Base-by-base conservation (phyloP, 2,113 vertebrate species). In the Scatophagus argus region DNA sequence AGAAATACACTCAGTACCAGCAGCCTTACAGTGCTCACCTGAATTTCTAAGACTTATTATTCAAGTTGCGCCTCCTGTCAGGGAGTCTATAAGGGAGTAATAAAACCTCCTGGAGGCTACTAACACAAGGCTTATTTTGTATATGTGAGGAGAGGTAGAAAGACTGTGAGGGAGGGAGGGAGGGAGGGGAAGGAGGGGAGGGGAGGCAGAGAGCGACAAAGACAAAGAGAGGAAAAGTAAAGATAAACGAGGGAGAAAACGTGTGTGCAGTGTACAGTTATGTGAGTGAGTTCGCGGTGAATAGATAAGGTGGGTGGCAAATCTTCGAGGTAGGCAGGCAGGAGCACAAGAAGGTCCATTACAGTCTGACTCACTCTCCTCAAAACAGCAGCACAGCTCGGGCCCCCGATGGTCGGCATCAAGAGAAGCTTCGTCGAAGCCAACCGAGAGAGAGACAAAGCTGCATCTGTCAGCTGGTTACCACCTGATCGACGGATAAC, bases 301-400 rank as follows among this genome's bases (percentile, higher is more conserved):
- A 86, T 54, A 85, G 70, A 81, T 84, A 38, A 85, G 78, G 91
- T 91, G 90, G 90, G 91, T 73, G 88, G 82, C 82, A 68, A 81
- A 90, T 90, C 86, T 89, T 85, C 66, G 74, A 87, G 78, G 85
- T 88, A 74, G 87, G 87, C 83, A 89, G 87, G 83, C 87, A 73
- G 84, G 83, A 81, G 88, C 84, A 83, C 77, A 68, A 89, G 90
- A 81, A 86, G 82, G 79, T 83, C 86, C 72, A 79, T 84, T 82
- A 84, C 69, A 61, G 81, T 75, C 85, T 89, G 85, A 90, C 86
- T 90, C 87, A 88, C 74, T 74, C 88, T 84, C 75, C 84, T 91
- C 74, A 54, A 86, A 84, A 85, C 88, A 86, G 84, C 84, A 83
- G 87, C 81, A 55, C 77, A 64, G 82, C 82, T 83, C 54, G 21